Evolutionary conservation across 92 coral and sea anemone genomes (phyloP).

Genomic region (Blastomussa wellsi): DNA sequence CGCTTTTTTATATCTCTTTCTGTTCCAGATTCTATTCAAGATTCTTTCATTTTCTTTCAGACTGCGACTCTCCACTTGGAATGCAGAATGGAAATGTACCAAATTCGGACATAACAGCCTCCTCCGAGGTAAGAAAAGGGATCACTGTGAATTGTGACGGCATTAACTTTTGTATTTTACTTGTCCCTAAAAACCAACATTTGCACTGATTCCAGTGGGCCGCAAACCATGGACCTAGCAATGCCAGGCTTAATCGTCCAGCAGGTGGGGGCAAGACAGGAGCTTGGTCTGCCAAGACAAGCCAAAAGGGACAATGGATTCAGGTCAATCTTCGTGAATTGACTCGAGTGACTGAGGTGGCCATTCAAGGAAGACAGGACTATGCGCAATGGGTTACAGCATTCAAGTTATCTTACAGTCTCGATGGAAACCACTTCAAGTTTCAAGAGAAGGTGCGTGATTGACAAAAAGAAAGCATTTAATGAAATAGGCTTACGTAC

Average conservation of each 20-base stretch:
- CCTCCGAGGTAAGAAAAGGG: slow-evolving; percentile 7
- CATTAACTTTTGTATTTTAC: background rate
- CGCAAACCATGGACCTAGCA: slow-evolving; percentile 13
- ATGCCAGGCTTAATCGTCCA: slow-evolving; percentile 9
- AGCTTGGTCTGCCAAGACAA: background rate
- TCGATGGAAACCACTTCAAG: background rate
- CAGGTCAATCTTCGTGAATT: background rate
- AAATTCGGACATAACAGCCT: slow-evolving; percentile 6
- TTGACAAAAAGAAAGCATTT: background rate
- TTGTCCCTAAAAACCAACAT: background rate
- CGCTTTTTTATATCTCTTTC: no score
- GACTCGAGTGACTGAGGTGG: slow-evolving; percentile 11
- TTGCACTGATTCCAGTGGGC: background rate
- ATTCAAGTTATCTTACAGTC: slow-evolving; percentile 2
- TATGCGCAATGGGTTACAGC: background rate
- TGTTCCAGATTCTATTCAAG: no score
- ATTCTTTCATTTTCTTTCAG: background rate
- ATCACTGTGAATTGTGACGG: no score
- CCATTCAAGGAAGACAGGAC: slow-evolving; percentile 10
- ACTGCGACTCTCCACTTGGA: slow-evolving; percentile 9
- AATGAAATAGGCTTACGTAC: background rate
- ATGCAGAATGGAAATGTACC: background rate
- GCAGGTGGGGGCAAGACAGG: slow-evolving; percentile 11
- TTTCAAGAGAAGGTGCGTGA: background rate
- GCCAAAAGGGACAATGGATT: background rate